These are phyloP conservation scores for Monoplex corrugatus DNA, from an alignment of 2,888 invertebrate genomes.

Conservation along the genomic window DNA sequence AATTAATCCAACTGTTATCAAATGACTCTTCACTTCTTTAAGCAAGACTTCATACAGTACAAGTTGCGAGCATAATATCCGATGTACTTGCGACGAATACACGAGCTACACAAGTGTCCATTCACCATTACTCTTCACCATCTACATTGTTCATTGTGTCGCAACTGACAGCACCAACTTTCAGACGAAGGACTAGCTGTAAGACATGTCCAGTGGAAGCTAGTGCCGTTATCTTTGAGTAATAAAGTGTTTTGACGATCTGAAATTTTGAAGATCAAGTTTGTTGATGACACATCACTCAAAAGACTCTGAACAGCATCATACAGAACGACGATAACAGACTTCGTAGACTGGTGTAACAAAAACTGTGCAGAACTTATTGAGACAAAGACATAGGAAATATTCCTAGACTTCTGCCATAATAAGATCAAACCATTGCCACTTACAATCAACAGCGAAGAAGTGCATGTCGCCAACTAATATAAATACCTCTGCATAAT, in stretches of 20 bases:
- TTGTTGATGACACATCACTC: neutral
- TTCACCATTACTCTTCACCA: neutral
- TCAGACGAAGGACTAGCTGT: too few relatives aligned
- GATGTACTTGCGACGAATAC: neutral
- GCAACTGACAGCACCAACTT: too few relatives aligned
- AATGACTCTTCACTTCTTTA: neutral
- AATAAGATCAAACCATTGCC: neutral
- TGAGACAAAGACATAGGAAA: neutral
- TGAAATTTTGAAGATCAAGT: neutral
- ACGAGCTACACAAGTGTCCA: neutral
- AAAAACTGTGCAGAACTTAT: neutral
- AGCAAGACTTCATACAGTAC: neutral
- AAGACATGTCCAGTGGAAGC: too few relatives aligned
- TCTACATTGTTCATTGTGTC: neutral
- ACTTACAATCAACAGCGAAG: neutral
- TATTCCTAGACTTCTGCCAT: neutral
- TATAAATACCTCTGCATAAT: conserved; percentile 9
- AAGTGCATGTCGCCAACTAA: neutral
- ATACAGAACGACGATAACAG: neutral
- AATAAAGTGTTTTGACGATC: neutral
- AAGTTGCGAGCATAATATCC: neutral
- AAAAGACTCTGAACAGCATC: neutral
- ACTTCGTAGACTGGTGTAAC: neutral
- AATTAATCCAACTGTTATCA: neutral
- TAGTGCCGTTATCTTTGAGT: neutral